Conservation (phyloP, 2,797 vertebrate genomes). For the Sebastes itinus region DNA sequence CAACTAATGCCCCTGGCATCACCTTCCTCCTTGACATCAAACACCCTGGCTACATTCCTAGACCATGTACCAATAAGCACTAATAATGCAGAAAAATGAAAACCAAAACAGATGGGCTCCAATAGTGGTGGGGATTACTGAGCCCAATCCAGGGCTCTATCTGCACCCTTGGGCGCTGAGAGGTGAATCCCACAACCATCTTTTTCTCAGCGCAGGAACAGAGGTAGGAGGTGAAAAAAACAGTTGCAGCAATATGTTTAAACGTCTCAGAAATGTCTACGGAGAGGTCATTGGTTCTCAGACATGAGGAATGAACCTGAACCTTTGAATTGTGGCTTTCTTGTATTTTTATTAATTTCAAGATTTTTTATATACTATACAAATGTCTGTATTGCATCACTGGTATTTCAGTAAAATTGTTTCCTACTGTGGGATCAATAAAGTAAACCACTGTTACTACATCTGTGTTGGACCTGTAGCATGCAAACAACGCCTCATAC, state of each 20-base stretch:
- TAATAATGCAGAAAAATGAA: slow-evolving; percentile 90
- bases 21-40: slow-evolving; percentile 85
- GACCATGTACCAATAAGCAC: slow-evolving; percentile 88
- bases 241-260: slow-evolving; percentile 55
- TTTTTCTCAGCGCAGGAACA: slow-evolving; percentile 71
- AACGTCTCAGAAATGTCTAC: slow-evolving; percentile 35
- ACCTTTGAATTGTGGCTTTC: background rate
- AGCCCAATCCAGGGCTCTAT: slow-evolving; percentile 80
- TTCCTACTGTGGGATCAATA: slow-evolving; percentile 13
- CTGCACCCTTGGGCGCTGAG: slow-evolving; percentile 78
- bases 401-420: slow-evolving; percentile 13
- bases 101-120: slow-evolving; percentile 89
- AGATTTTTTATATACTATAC: background rate
- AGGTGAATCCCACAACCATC: slow-evolving; percentile 70
- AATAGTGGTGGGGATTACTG: slow-evolving; percentile 84
- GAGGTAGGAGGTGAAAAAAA: slow-evolving; percentile 42
- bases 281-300: slow-evolving; percentile 16
- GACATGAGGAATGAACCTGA: slow-evolving; percentile 2
- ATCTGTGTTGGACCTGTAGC: slow-evolving; percentile 41
- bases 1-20: slow-evolving; percentile 84
- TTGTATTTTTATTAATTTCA: slow-evolving; percentile 6
- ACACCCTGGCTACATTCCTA: slow-evolving; percentile 85
- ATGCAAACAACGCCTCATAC: slow-evolving; percentile 54
- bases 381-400: slow-evolving; percentile 6
- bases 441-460: slow-evolving; percentile 1